Evolutionary conservation across 2,888 invertebrate species (phyloP), one percentile per base, ranked within the genome.

Genomic region (Trachelus tabidus): DNA sequence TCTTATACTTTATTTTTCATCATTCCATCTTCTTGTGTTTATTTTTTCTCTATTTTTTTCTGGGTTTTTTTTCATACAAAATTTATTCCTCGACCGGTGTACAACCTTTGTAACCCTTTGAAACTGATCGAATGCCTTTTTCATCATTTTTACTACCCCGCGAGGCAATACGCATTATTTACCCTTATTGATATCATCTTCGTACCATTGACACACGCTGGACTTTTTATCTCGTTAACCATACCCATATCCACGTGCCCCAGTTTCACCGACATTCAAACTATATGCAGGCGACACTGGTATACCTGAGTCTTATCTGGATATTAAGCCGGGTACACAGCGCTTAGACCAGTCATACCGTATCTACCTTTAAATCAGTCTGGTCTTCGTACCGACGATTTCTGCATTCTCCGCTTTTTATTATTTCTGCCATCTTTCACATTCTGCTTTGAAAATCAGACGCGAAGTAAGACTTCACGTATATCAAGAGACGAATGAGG

Each of bases 1-100:
- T 74, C 75, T 56, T 68, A 40, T 69, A 69, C 68, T 73, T 69
- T 78, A 75, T 81, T 81, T 81, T 35, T 73, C 31, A 75, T 75
- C 69, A 37, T 74, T 77, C 73, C 76, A 37, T 75, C 74, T 76
- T 15, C 30, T 34, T 68, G 35, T 69, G 12, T 73, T 69, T 34
- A 15, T 37, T 56, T 81, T 80, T 82, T 76, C 79, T 82, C 34
- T 11, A 11, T 75, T 79, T 34, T 1, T 9, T 34, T 34, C 40
- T 4, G 33, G 3, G 3, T 4, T 40, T 6, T 9, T 23, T 23
- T 56, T 56, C 9, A 56, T 56, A 56, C 56, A 9, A 56, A 56
- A 56, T 23, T 56, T 56, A 56, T 56, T 56, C 9, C 23, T 23
- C 15, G 1, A 23, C 56, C 56, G 23, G 23, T 9, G 1, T 23